Evolutionary conservation across 2,113 vertebrate species (phyloP), one percentile per base, ranked within the genome.

Genomic region (Gadus chalcogrammus): DNA sequence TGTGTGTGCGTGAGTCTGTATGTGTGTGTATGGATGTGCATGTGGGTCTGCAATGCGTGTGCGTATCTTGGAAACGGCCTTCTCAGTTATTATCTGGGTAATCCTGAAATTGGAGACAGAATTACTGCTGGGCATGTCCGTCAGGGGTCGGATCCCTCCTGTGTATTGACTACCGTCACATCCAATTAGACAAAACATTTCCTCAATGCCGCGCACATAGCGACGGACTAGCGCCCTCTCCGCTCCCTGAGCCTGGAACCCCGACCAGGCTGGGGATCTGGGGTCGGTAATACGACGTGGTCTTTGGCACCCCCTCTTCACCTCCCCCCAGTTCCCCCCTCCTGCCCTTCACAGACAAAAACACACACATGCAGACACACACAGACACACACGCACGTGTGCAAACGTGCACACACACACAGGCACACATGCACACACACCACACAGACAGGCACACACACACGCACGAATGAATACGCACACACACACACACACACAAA

Each of bases 21-120:
- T 38, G 53, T 62, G 8, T 75, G 75, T 67, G 74, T 65, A 38
- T 15, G 13, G 8, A 48, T 48, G 42, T 48, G 42, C 12, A 13
- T 48, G 42, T 48, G 7, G 42, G 42, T 13, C 42, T 48, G 42
- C 12, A n/a, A 9, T 48, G 42, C 12, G 42, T 65, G 83, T 87
- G 85, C 82, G 80, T 86, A 70, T 85, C 77, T 89, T 90, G 88
- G 85, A 90, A 75, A 83, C 83, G 84, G 75, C 84, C 68, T 79
- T 77, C 79, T 80, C 70, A 60, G 80, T 88, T 88, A 91, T 90
- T 88, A 88, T 87, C 84, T 72, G 88, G 80, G 71, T 91, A 90
- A 91, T 90, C 89, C 88, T 87, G 85, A 89, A 91, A 89, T 87
- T 84, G 88, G 86, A 89, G 89, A 87, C 80, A 80, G 82, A 80